These are phyloP conservation scores for Drosophila aff. DNA, from an alignment of 1,140 invertebrate species.

Conservation along the genomic window DNA sequence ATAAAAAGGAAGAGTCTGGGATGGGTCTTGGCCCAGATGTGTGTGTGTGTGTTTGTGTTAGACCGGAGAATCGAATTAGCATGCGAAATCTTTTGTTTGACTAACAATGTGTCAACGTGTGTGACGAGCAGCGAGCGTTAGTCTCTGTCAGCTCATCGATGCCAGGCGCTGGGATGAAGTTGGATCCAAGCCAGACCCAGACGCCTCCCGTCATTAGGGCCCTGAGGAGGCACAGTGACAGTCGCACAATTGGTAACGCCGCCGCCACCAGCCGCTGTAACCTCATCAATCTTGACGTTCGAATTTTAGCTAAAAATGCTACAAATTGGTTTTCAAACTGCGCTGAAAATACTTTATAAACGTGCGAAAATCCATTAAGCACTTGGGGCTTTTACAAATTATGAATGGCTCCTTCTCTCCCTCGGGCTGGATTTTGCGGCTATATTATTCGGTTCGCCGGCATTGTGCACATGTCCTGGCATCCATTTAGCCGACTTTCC, in stretches of 20 bases:
- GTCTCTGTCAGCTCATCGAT: slow-evolving; percentile 67
- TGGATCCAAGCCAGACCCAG: slow-evolving; percentile 26
- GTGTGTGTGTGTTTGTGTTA: slow-evolving; percentile 44
- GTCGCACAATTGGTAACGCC: slow-evolving; percentile 26
- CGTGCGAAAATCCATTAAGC: slow-evolving; percentile 24
- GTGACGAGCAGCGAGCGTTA: slow-evolving; percentile 76
- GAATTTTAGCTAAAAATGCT: slow-evolving; percentile 30
- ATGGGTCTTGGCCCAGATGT: slow-evolving; percentile 40
- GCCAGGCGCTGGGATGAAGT: slow-evolving; percentile 5
- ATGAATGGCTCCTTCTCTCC: slow-evolving; percentile 26
- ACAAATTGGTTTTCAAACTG: slow-evolving; percentile 35
- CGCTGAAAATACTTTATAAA: slow-evolving; percentile 17
- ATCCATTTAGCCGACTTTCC: slow-evolving; percentile 38
- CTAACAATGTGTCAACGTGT: slow-evolving; percentile 83
- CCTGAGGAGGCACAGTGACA: slow-evolving; percentile 21
- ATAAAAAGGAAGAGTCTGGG: slow-evolving; percentile 6
- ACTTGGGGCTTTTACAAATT: slow-evolving; percentile 27
- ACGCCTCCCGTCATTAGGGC: slow-evolving; percentile 26
- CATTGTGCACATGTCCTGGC: slow-evolving; percentile 32
- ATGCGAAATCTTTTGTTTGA: slow-evolving; percentile 84
- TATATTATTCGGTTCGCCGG: slow-evolving; percentile 30
- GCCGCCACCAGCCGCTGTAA: not conserved
- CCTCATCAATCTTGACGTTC: slow-evolving; percentile 40
- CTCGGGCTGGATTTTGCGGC: slow-evolving; percentile 5
- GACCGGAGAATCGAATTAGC: slow-evolving; percentile 76